Percentiles rank a stretch among this genome's conserved stretches.
Evolutionary conservation across 2,113 vertebrate genomes (phyloP).

Genomic region (Pseudopodoces humilis): DNA sequence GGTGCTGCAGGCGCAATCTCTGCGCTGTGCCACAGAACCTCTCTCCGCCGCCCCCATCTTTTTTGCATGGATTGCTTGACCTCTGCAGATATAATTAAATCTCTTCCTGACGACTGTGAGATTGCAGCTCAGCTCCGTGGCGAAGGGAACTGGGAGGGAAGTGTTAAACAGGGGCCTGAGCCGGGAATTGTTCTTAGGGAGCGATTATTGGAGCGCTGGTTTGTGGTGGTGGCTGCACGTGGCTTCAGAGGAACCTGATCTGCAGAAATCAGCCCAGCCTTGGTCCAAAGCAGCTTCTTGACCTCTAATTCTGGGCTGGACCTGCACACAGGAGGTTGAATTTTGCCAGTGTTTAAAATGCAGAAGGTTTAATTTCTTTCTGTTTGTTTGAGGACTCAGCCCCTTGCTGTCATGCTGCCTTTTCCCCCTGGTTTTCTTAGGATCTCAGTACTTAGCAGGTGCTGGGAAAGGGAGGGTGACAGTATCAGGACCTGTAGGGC

Average conservation of each 20-base stretch:
- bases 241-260: not conserved
- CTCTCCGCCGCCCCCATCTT: not conserved
- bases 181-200: not conserved
- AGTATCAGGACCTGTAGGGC: accelerated
- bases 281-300: not conserved
- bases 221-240: not conserved
- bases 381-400: not conserved
- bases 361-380: not conserved
- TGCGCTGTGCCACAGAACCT: not conserved
- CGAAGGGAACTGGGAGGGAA: not conserved
- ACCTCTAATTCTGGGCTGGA: not conserved
- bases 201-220: not conserved
- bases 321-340: not conserved
- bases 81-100: slow-evolving; percentile 44
- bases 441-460: not conserved
- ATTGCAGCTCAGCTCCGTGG: not conserved
- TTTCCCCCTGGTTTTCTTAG: not conserved
- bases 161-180: not conserved
- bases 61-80: slow-evolving; percentile 16
- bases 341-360: not conserved
- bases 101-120: not conserved
- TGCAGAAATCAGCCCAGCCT: not conserved
- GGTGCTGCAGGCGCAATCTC: not conserved
- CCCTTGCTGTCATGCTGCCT: not conserved
- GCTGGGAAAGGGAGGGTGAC: not conserved